Evolutionary conservation across 2,797 vertebrate species (phyloP).

Genomic region (Xenentodon cancila): DNA sequence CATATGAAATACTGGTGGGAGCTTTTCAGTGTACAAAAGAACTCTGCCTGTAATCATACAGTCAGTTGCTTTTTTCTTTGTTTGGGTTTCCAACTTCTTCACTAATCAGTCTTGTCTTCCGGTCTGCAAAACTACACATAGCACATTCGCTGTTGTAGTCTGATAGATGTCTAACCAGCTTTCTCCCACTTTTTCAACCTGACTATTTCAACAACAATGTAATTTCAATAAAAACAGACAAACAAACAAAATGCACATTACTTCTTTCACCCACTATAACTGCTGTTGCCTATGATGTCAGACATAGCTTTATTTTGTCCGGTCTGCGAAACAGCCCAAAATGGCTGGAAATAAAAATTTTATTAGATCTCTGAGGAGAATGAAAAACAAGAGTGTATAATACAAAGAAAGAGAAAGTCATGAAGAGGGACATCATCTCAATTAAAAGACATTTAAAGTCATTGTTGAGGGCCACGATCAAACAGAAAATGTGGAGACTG

Average conservation of each 20-base stretch:
- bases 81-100: slow-evolving; percentile 65
- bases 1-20: slow-evolving; percentile 23
- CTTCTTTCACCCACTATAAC: too few species aligned
- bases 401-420: slow-evolving; percentile 9
- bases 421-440: slow-evolving; percentile 7
- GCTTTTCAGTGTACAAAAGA: slow-evolving; percentile 19
- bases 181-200: too few species aligned
- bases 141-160: slow-evolving; percentile 17
- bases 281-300: not conserved
- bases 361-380: slow-evolving; percentile 9
- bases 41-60: slow-evolving; percentile 47
- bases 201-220: too few species aligned
- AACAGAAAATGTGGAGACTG: slow-evolving; percentile 6
- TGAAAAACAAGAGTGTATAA: slow-evolving; percentile 7
- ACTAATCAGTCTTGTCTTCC: slow-evolving; percentile 30
- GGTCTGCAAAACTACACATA: slow-evolving; percentile 26
- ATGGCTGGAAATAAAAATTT: not conserved
- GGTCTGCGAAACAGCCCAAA: not conserved
- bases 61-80: slow-evolving; percentile 65
- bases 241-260: too few species aligned
- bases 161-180: not conserved
- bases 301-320: not conserved
- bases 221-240: too few species aligned
- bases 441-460: slow-evolving; percentile 11
- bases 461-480: slow-evolving; percentile 8